phyloP scores from a whole-genome alignment of 35 echinoderm and acorn worm species.

The Anneissia japonica region DNA sequence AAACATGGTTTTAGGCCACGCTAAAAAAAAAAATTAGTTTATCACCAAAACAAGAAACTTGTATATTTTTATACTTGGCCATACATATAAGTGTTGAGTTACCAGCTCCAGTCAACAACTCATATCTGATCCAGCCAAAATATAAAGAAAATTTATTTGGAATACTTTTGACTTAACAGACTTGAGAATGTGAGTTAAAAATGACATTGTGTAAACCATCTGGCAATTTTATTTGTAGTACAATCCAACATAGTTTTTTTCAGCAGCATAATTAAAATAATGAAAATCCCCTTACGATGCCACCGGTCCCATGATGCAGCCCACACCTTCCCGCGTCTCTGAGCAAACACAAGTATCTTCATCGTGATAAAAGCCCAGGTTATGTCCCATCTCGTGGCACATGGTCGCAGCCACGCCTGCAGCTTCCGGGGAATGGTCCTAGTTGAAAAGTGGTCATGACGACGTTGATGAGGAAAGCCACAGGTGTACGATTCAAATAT shows the following conservation, averaged over 20 bases:
- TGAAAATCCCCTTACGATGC: neutral
- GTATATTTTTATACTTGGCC: too few species aligned
- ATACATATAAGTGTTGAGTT: too few species aligned
- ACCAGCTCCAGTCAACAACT: too few species aligned
- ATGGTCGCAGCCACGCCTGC: constrained; percentile 6
- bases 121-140: too few species aligned
- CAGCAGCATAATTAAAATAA: neutral
- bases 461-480: neutral
- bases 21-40: too few species aligned
- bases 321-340: constrained; percentile 3
- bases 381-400: constrained; percentile 13
- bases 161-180: too few species aligned
- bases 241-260: neutral
- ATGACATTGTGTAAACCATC: too few species aligned
- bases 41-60: too few species aligned
- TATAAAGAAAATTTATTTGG: too few species aligned
- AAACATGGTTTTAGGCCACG: too few species aligned
- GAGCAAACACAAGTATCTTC: constrained; percentile 17
- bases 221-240: neutral
- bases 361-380: constrained; percentile 4
- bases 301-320: constrained; percentile 72
- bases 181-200: too few species aligned
- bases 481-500: too few species aligned
- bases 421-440: neutral
- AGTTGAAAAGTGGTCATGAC: neutral